Evolutionary conservation across 2,797 vertebrate genomes (phyloP), one percentile per base, ranked within the genome.

Genomic region (Scyliorhinus canicula): DNA sequence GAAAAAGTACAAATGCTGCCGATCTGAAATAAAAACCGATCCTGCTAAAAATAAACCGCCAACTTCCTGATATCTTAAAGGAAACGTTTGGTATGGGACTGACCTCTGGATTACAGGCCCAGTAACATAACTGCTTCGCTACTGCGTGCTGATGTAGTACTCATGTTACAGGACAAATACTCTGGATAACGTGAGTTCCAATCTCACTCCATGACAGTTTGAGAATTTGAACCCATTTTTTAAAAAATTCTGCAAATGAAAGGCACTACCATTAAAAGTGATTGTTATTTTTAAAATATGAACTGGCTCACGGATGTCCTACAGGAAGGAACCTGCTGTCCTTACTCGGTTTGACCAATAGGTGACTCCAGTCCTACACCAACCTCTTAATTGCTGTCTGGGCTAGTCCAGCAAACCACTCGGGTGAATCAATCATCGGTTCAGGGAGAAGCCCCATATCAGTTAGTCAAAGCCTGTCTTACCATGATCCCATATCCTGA

Each of bases 1-100:
- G 85, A 16, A 16, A 88, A 88, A 88, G 12, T 6, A 31, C 16
- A 88, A 86, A 55, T 55, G 84, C 47, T 52, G 84, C 47, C 55
- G 31, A 57, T 88, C 85, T 88, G 52, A 31, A 88, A 35, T 88
- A 88, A 88, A 82, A n/a, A 88, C 85, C 12, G 85, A 88, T 35
- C 50, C 52, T 31, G 31, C 85, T 88, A 50, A 57, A 57, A 88
- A 88, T 88, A 57, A 55, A 88, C 85, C 55, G 52, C 26, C 28
- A 26, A 52, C 1, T 7, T 86, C 1, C 57, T 28, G 31, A 28
- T 50, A 55, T 50, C 50, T 86, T 28, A 57, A 82, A 57, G 52
- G 31, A 9, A 52, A 19, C 52, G 57, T 57, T 55, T 86, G 50
- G 50, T 55, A 55, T 1, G 14, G 84, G 14, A 35, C 31, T 57